Percentiles rank a stretch among this genome's conserved stretches.
phyloP scores from a whole-genome alignment of 2,113 vertebrate genomes.

The Indicator indicator region DNA sequence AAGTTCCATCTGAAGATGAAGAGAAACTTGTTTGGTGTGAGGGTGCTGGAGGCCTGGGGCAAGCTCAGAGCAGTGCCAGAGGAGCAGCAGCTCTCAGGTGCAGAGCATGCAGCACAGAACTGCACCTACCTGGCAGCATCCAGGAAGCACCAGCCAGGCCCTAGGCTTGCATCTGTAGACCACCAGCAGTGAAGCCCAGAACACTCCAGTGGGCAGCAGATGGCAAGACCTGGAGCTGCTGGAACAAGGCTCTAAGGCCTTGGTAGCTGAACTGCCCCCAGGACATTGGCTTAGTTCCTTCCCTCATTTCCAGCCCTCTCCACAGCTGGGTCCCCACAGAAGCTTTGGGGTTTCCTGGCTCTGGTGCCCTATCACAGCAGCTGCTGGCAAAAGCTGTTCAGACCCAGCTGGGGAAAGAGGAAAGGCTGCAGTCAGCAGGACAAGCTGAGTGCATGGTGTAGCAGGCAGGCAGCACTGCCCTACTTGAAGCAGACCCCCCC shows the following conservation, averaged over 20 bases:
- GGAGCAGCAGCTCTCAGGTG: background rate
- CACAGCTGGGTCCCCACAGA: background rate
- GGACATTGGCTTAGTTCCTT: background rate
- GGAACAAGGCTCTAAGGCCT: background rate
- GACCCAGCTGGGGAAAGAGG: background rate
- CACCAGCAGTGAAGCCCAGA: background rate
- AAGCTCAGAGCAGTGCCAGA: too few species aligned
- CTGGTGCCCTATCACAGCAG: background rate
- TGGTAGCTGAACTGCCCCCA: background rate
- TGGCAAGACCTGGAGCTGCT: background rate
- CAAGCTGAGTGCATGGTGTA: background rate
- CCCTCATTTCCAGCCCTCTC: background rate
- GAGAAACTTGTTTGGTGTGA: too few species aligned
- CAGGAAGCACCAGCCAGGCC: background rate
- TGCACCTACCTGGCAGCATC: background rate
- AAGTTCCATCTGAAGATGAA: too few species aligned
- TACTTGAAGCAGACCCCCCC: conserved; percentile 27
- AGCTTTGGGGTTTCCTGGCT: background rate
- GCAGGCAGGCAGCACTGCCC: background rate
- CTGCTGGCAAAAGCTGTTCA: background rate
- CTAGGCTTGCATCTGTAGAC: background rate
- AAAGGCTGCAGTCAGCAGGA: background rate
- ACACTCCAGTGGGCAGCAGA: background rate
- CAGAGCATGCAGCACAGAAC: background rate
- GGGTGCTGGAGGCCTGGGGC: too few species aligned